Evolutionary conservation across 2,113 vertebrate species (phyloP).

Genomic region (Lagenorhynchus albirostris): DNA sequence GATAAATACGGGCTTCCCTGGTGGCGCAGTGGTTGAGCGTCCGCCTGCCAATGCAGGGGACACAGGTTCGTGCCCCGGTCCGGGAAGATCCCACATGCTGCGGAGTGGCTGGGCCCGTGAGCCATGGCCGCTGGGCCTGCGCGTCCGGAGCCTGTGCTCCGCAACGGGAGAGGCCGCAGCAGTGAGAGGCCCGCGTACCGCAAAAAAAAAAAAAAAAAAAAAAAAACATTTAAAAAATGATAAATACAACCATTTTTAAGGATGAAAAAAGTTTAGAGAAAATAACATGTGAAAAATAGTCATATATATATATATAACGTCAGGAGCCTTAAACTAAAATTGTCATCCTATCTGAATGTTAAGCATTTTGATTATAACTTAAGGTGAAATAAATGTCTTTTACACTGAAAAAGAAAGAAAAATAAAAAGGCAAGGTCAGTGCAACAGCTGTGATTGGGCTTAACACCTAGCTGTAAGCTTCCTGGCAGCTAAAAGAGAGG

Average conservation of each 20-base stretch:
- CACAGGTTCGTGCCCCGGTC: no score
- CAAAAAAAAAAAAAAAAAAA: no score
- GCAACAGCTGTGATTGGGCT: neutral
- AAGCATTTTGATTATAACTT: neutral
- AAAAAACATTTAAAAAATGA: no score
- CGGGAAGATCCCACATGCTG: no score
- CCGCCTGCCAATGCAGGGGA: no score
- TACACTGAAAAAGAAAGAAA: neutral
- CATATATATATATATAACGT: neutral
- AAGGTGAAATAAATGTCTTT: conserved; percentile 3
- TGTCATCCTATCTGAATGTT: neutral
- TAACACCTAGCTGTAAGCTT: neutral
- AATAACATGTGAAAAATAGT: neutral
- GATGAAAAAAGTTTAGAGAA: neutral
- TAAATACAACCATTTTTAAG: neutral
- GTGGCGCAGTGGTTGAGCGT: no score
- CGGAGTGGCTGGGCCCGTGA: no score
- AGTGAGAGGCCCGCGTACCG: no score
- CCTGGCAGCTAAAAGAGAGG: neutral
- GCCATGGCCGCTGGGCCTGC: no score
- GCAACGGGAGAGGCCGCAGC: no score
- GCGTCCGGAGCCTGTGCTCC: no score
- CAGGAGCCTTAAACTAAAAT: neutral
- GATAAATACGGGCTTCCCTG: no score
- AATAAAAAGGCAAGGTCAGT: neutral